Conservation (phyloP, 2,113 vertebrate genomes). For the Daphoenositta chrysoptera region DNA sequence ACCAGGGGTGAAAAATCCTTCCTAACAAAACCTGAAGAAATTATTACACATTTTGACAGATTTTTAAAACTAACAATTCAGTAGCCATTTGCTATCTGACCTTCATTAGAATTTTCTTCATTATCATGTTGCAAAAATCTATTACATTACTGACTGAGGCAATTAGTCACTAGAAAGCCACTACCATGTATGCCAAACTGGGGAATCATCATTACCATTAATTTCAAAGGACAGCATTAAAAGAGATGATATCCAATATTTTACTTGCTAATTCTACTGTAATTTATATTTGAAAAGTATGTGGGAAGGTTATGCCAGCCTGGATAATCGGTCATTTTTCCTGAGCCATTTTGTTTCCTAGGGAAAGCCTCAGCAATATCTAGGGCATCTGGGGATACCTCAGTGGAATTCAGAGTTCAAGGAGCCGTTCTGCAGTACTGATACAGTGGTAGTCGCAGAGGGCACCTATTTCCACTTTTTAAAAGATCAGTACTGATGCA, state of each 20-base stretch:
- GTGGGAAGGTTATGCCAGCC: not conserved
- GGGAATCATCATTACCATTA: slow-evolving; percentile 62
- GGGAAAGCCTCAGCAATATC: not conserved
- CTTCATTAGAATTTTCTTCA: slow-evolving; percentile 64
- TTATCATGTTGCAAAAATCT: slow-evolving; percentile 62
- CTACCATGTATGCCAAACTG: slow-evolving; percentile 42
- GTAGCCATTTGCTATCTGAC: slow-evolving; percentile 38
- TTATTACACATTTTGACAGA: slow-evolving; percentile 6
- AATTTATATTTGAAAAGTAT: slow-evolving; percentile 68
- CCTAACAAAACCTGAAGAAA: slow-evolving; percentile 15
- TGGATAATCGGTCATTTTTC: not conserved
- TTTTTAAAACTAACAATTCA: slow-evolving; percentile 30
- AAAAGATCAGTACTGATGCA: not conserved
- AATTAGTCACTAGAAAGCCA: slow-evolving; percentile 63
- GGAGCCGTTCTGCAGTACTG: not conserved
- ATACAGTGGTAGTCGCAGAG: not conserved
- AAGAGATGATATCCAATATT: slow-evolving; percentile 71
- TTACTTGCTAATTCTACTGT: slow-evolving; percentile 66
- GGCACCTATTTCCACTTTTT: not conserved
- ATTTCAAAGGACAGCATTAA: slow-evolving; percentile 68
- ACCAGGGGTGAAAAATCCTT: not conserved
- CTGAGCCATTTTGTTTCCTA: not conserved
- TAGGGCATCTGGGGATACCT: not conserved
- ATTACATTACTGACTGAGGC: slow-evolving; percentile 64
- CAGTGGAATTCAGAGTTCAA: slow-evolving; percentile 6